Evolutionary conservation across 2,888 invertebrate genomes (phyloP).

Genomic region (Ernsta delagoae): DNA sequence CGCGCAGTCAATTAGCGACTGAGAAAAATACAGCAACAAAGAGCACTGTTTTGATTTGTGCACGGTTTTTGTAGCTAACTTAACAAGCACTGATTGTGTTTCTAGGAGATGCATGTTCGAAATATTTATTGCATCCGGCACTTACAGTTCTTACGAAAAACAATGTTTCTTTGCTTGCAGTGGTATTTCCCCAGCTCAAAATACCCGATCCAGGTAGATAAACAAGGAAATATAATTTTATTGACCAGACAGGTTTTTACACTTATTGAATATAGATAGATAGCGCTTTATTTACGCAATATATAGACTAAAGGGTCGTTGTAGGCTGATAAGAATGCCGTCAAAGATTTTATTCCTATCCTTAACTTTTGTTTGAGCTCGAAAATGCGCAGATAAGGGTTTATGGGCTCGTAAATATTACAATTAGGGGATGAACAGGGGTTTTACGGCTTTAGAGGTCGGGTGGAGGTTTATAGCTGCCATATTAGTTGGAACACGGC

Average conservation of each 20-base stretch:
- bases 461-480: constrained; percentile 40
- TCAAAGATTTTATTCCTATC: constrained; percentile 44
- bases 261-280: not conserved
- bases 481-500: constrained; percentile 16
- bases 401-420: constrained; percentile 60
- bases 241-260: not conserved
- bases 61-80: no score
- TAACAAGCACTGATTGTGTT: no score
- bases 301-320: not conserved
- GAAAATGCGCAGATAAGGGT: constrained; percentile 55
- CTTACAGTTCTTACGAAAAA: no score
- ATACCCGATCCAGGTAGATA: not conserved
- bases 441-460: constrained; percentile 50
- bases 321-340: constrained; percentile 20
- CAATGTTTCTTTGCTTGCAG: no score
- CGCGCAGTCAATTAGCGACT: no score
- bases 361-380: constrained; percentile 43
- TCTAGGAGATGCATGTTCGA: no score
- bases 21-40: no score
- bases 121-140: no score
- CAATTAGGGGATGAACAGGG: constrained; percentile 60
- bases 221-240: not conserved
- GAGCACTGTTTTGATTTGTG: no score
- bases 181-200: not conserved
- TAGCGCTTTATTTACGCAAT: not conserved